Base-by-base conservation (phyloP, 1,140 invertebrate genomes). In the Calliopsis andreniformis region DNA sequence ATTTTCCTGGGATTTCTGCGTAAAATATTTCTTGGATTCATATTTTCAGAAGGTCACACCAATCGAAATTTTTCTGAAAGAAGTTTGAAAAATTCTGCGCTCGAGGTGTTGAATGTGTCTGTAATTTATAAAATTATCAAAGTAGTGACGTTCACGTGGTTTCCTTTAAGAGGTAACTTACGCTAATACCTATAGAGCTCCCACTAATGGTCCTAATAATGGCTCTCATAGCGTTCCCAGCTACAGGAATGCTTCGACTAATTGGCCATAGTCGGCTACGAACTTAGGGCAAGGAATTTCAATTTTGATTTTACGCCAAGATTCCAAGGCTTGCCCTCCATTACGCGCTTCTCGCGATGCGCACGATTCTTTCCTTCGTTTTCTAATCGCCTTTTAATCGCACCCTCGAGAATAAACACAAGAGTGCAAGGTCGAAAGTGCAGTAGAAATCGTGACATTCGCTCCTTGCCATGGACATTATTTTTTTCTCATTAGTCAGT, bases 381-480 rank as follows among this genome's bases (percentile, higher is more conserved):
- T 49, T 63, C 39, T 72, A 72, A 72, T 72, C 35, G 47, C 16
- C 25, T 49, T 63, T 51, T 72, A 72, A 72, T 72, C 35, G 59
- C 3, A 28, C 6, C 42, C 32, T 25, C 16, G 51, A 12, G 35
- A 30, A 32, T 18, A 30, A 42, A 20, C 18, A 6, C 23, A 0
- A 18, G 23, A n/a, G 7, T 39, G 18, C 45, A 63, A 53, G 25
- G 4, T 32, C 62, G 35, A 30, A 23, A 43, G 28, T 23, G 32
- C 0, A 6, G 6, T 43, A 1, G n/a, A 2, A 20, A 35, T n/a
- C n/a, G 12, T 28, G 30, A 59, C 8, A 14, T 32, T 35, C 28
- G 16, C 25, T 8, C 7, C 28, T 18, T 8, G 43, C 14, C 28
- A 43, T 12, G 20, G 55, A n/a, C 55, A 3, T 5, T 0, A n/a